A percentile compares a stretch with the other conserved stretches of the same genome.
Conservation (phyloP, 2,113 vertebrate species). For the Scomber scombrus region DNA sequence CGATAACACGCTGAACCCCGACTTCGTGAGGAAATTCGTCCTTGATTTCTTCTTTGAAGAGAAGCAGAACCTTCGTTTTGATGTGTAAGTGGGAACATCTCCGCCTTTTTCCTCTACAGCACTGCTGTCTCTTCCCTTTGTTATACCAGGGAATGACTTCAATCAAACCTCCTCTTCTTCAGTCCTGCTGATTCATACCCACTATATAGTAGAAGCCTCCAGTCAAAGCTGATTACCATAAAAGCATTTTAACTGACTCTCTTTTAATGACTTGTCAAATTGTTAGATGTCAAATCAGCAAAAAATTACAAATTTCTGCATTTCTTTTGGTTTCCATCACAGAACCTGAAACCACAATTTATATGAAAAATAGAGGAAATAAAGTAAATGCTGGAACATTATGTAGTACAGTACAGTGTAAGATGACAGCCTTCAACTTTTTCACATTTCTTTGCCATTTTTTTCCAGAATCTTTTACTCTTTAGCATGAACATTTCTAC, state of each 20-base stretch:
- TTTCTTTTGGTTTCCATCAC: neutral
- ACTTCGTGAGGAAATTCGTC: slow-evolving; percentile 97
- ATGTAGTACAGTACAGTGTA: too few relatives aligned
- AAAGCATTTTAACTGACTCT: neutral
- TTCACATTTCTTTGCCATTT: too few relatives aligned
- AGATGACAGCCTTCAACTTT: too few relatives aligned
- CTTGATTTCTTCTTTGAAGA: slow-evolving; percentile 98
- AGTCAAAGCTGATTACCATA: slow-evolving; percentile 9
- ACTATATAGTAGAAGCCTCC: slow-evolving; percentile 4
- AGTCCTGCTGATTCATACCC: slow-evolving; percentile 26
- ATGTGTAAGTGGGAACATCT: slow-evolving; percentile 90
- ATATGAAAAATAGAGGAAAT: too few relatives aligned
- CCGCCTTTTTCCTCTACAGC: slow-evolving; percentile 1
- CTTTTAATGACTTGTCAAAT: too few relatives aligned
- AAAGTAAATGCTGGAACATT: too few relatives aligned
- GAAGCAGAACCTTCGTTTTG: slow-evolving; percentile 96
- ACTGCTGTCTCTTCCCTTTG: slow-evolving; percentile 29
- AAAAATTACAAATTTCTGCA: neutral
- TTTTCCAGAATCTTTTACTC: too few relatives aligned
- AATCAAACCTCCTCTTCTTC: neutral
- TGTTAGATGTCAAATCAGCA: neutral
- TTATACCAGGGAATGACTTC: slow-evolving; percentile 24
- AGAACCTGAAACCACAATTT: too few relatives aligned
- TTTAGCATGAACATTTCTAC: too few relatives aligned
- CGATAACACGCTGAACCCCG: slow-evolving; percentile 96